Evolutionary conservation across 2,797 vertebrate species (phyloP), one percentile per base, ranked within the genome.

Genomic region (Oreochromis grahami): DNA sequence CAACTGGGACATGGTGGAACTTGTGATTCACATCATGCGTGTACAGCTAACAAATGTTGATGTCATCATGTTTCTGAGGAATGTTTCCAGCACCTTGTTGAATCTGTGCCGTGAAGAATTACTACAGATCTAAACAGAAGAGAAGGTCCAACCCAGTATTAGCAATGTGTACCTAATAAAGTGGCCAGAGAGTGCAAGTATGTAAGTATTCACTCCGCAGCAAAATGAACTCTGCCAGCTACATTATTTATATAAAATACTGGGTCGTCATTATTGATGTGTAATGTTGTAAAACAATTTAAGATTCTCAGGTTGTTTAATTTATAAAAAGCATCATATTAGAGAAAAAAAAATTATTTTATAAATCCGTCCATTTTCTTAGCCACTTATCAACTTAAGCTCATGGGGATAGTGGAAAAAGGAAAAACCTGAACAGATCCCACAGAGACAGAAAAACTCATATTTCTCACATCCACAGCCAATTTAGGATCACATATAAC

Each of bases 301-400:
- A 8, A 7, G 21, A 70, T 70, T 26, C 8, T 70, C 41, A 17
- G 65, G 1, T 0, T 17, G 21, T 70, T 45, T 29, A 1, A 45
- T 29, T 26, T 26, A 0, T 7, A 70, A 45, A 68, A 43, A 5
- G 21, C 38, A 43, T 70, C 38, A 26, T 1, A 43, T 70, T 10
- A 1, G 0, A 8, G 13, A 36, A 5, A 60, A 38, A 15, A 1
- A 15, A 41, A 12, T 0, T 0, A 70, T 43, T 26, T 5, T 45
- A 45, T 70, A 45, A 41, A 0, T 68, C 13, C 38, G 19, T 41
- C 7, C 21, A 68, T 68, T 65, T 65, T 21, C 21, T 70, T 45
- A 26, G 41, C 1, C 0, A 17, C 41, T 70, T 70, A 70, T 43
- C 13, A 38, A 45, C 0, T 48, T 0, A 29, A 45, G 24, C 43